Conservation (phyloP, 2,113 vertebrate genomes). For the Rhabdomys dilectus region DNA sequence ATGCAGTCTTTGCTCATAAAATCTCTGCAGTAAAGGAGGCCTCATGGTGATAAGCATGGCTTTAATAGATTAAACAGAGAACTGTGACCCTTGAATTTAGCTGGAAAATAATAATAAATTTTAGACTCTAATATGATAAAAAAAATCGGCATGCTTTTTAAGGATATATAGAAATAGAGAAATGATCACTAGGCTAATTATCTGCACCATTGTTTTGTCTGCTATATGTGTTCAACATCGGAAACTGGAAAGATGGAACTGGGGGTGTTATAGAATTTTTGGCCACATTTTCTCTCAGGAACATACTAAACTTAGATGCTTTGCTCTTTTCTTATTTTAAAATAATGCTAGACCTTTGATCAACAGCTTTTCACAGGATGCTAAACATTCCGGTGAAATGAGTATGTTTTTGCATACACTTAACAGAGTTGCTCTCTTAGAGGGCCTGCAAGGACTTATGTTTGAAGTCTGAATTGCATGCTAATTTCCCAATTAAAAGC, state of each 20-base stretch:
- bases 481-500: conserved; percentile 57
- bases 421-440: conserved; percentile 52
- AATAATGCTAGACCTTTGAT: conserved; percentile 67
- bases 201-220: background rate
- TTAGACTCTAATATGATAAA: conserved; percentile 25
- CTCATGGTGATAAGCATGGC: conserved; percentile 46
- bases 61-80: conserved; percentile 59
- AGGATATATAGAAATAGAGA: background rate
- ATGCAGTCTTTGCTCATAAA: conserved; percentile 42
- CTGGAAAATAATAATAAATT: conserved; percentile 64
- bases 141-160: conserved; percentile 53
- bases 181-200: conserved; percentile 25
- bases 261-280: background rate
- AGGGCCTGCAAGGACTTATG: conserved; percentile 55
- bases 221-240: background rate
- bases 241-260: background rate
- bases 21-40: conserved; percentile 48
- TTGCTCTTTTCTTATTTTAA: conserved; percentile 41
- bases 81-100: conserved; percentile 55
- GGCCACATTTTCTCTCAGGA: background rate
- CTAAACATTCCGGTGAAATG: conserved; percentile 61
- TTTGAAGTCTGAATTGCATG: conserved; percentile 41
- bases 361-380: conserved; percentile 67
- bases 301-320: background rate
- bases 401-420: conserved; percentile 24